Evolutionary conservation across 2,888 invertebrate genomes (phyloP).

Genomic region (Listrodromus nycthemerus): DNA sequence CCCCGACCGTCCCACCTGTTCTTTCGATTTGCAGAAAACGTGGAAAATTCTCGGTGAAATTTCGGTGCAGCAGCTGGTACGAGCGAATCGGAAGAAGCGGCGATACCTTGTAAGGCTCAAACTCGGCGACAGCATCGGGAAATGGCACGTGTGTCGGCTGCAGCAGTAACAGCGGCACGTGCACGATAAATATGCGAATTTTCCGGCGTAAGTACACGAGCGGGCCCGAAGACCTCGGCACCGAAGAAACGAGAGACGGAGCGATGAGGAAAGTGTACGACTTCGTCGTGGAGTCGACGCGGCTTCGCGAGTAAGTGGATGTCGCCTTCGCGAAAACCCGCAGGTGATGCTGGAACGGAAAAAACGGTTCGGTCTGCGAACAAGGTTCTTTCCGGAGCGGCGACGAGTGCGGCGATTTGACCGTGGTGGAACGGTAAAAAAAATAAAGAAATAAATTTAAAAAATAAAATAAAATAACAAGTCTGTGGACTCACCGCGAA

Average conservation of each 20-base stretch:
- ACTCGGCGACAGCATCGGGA: constrained; percentile 20
- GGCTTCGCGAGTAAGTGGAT: constrained; percentile 11
- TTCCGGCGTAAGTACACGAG: constrained; percentile 22
- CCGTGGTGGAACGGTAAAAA: not conserved
- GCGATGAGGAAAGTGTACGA: constrained; percentile 20
- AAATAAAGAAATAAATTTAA: not conserved
- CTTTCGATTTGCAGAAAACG: constrained; percentile 13
- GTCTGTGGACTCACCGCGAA: constrained; percentile 20
- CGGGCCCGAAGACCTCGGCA: not conserved
- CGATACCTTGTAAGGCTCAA: constrained; percentile 9
- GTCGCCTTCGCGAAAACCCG: not conserved
- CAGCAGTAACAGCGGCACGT: constrained; percentile 10
- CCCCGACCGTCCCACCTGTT: too few species aligned
- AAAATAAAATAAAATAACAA: constrained; percentile 15
- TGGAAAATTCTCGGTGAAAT: constrained; percentile 3
- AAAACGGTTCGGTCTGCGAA: not conserved
- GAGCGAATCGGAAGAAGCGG: constrained; percentile 3
- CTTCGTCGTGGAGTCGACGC: constrained; percentile 16
- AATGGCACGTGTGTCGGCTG: constrained; percentile 38
- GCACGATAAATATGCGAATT: constrained; percentile 47
- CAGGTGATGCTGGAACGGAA: not conserved
- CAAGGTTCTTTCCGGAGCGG: not conserved
- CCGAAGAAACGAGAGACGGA: not conserved
- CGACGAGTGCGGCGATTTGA: not conserved
- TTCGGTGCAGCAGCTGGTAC: constrained; percentile 10